phyloP scores from a whole-genome alignment of 1,140 invertebrate species.

The Micrasema minimum region DNA sequence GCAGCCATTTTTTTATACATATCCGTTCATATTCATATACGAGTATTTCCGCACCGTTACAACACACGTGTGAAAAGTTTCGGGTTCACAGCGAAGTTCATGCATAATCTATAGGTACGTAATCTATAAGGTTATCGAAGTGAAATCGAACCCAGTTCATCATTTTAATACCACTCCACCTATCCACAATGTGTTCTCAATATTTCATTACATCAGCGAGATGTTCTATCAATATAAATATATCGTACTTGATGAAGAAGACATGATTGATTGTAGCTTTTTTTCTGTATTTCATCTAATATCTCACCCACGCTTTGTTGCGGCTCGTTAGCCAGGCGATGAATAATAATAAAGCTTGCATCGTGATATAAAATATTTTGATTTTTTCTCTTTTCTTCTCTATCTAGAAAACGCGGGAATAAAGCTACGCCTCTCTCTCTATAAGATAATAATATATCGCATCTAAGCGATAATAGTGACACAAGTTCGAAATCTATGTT shows the following conservation, averaged over 20 bases:
- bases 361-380: conserved; percentile 39
- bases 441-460: too few relatives aligned
- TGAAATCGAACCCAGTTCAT: conserved; percentile 20
- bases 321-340: conserved; percentile 24
- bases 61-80: too few relatives aligned
- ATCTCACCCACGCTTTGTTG: conserved; percentile 39
- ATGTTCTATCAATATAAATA: conserved; percentile 41
- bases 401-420: conserved; percentile 39
- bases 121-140: conserved; percentile 6
- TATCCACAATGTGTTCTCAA: conserved; percentile 20
- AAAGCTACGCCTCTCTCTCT: conserved; percentile 49
- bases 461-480: too few relatives aligned
- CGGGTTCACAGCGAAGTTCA: too few relatives aligned
- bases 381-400: conserved; percentile 32
- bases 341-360: conserved; percentile 32
- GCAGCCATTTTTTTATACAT: too few relatives aligned
- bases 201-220: conserved; percentile 38
- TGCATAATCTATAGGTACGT: too few relatives aligned
- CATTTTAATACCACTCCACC: conserved; percentile 21
- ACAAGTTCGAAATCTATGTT: too few relatives aligned
- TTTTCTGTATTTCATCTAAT: conserved; percentile 34
- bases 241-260: conserved; percentile 34
- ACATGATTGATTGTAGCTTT: conserved; percentile 33
- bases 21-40: too few relatives aligned
- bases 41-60: too few relatives aligned